These are phyloP conservation scores for Meandrina meandrites DNA, from an alignment of 92 coral and sea anemone genomes.

Conservation along the genomic window DNA sequence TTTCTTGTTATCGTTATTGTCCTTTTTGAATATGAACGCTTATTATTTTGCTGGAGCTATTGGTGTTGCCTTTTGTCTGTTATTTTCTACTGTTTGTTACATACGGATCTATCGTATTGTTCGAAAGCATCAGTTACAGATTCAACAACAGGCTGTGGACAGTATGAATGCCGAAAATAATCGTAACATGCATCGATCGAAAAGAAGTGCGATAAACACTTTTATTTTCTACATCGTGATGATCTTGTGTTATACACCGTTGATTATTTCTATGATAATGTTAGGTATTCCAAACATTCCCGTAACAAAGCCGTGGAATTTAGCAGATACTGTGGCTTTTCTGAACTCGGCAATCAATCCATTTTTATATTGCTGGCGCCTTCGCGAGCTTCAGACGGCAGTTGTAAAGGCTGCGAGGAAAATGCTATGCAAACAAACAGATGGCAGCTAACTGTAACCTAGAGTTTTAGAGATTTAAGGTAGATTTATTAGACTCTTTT, in stretches of 20 bases:
- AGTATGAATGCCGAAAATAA: background rate
- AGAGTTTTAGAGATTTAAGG: no score
- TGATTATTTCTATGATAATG: background rate
- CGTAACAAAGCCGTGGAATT: background rate
- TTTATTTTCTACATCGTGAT: conserved; percentile 1
- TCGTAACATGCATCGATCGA: background rate
- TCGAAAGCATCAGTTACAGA: background rate
- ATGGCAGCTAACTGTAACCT: no score
- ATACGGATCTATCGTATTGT: background rate
- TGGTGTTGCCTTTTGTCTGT: background rate
- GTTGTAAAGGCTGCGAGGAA: background rate
- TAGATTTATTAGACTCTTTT: no score
- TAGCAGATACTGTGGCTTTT: conserved; percentile 2
- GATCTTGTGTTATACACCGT: conserved; percentile 1
- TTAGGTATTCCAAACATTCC: background rate
- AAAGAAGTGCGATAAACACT: background rate
- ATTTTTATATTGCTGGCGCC: conserved; percentile 17
- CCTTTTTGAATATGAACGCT: background rate
- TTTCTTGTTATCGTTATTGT: background rate
- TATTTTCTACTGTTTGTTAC: no score
- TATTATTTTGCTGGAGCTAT: background rate
- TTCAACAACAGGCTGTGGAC: background rate
- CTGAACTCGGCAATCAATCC: conserved; percentile 28
- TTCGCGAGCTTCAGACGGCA: conserved; percentile 9
- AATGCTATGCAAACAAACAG: background rate